These are phyloP conservation scores for Drosophila lacertosa DNA, from an alignment of 1,140 invertebrate species.

Conservation along the genomic window DNA sequence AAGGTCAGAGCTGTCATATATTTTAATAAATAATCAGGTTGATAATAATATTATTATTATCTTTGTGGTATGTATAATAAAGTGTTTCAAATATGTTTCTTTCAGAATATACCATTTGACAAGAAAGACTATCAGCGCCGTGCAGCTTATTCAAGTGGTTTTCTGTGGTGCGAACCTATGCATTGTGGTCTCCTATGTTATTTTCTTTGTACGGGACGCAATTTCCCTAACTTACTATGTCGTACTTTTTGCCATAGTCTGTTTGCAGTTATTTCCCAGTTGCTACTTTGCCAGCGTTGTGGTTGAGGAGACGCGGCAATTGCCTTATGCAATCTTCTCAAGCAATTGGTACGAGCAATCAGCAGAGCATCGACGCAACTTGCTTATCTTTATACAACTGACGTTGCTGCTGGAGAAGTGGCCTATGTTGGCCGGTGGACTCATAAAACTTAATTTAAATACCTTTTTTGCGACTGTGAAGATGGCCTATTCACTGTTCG, in stretches of 20 bases:
- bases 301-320: constrained; percentile 35
- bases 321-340: constrained; percentile 69
- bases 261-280: constrained; percentile 65
- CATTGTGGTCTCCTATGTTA: constrained; percentile 53
- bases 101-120: constrained; percentile 43
- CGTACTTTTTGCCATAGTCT: constrained; percentile 42
- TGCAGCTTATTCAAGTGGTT: constrained; percentile 52
- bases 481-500: constrained; percentile 73
- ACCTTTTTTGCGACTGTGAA: constrained; percentile 68
- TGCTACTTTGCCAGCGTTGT: constrained; percentile 71
- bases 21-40: too few species aligned
- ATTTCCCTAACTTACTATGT: constrained; percentile 50
- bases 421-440: constrained; percentile 55
- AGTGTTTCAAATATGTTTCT: neutral
- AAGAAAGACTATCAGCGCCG: constrained; percentile 31
- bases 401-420: constrained; percentile 20
- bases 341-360: constrained; percentile 57
- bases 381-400: constrained; percentile 56
- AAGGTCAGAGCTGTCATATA: too few species aligned
- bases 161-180: constrained; percentile 61
- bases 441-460: constrained; percentile 60
- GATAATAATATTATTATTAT: too few species aligned
- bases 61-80: too few species aligned
- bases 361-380: constrained; percentile 19
- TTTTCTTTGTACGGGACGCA: constrained; percentile 57